These are phyloP conservation scores for Campylomormyrus numenius DNA, from an alignment of 2,113 vertebrate genomes.

Conservation along the genomic window DNA sequence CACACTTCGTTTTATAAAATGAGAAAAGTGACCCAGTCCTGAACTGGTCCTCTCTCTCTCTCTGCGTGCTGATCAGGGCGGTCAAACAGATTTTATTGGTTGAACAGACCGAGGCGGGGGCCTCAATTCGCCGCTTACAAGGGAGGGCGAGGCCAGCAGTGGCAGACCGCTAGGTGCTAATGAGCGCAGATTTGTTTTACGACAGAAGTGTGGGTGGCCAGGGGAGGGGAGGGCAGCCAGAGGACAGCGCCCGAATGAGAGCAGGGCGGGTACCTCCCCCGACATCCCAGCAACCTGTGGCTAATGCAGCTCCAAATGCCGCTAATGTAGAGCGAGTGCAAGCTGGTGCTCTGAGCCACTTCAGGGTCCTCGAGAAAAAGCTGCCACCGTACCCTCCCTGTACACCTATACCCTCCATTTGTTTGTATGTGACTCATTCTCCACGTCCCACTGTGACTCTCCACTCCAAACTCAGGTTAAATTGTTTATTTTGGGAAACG, in stretches of 20 bases:
- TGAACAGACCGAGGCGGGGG: neutral
- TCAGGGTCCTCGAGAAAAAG: neutral
- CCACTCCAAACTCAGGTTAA: neutral
- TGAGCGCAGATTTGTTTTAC: constrained; percentile 12
- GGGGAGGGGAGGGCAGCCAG: constrained; percentile 4
- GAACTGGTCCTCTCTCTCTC: neutral
- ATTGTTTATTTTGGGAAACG: neutral
- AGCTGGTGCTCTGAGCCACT: too few species aligned
- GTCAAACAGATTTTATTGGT: neutral
- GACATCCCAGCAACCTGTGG: neutral
- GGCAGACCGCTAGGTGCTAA: neutral
- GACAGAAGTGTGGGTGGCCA: neutral
- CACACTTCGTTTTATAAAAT: neutral
- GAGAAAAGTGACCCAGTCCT: neutral
- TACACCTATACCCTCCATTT: neutral
- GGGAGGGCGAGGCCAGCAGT: neutral
- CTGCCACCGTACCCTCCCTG: too few species aligned
- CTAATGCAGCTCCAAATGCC: neutral
- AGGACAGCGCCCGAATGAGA: neutral
- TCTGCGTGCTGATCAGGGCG: neutral
- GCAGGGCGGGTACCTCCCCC: neutral
- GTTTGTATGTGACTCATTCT: neutral
- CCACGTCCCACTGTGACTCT: neutral
- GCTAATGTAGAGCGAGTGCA: neutral
- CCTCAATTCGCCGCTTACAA: neutral